Evolutionary conservation across 2,113 vertebrate species (phyloP).

Genomic region (Sylvietta virens): DNA sequence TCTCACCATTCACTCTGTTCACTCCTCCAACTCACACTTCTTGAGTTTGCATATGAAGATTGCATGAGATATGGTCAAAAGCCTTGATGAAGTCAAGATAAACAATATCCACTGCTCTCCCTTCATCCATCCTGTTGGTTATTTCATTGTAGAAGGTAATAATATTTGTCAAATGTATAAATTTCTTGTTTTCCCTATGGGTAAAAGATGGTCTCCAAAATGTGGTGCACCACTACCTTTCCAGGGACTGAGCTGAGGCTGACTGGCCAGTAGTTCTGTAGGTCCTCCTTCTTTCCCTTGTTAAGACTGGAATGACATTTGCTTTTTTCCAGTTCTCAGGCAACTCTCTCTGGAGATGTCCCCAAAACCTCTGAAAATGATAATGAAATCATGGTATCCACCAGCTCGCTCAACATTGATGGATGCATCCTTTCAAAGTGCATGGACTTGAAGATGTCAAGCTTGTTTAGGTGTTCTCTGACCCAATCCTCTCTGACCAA

Average conservation of each 20-base stretch:
- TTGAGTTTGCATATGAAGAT: not conserved
- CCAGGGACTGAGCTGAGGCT: not conserved
- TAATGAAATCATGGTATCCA: too few relatives aligned
- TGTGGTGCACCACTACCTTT: too few relatives aligned
- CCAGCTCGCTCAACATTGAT: not conserved
- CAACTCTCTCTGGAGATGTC: not conserved
- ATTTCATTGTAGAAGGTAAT: too few relatives aligned
- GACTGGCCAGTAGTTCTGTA: fast-evolving
- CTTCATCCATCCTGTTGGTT: not conserved
- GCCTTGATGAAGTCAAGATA: too few relatives aligned
- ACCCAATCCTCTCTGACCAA: not conserved
- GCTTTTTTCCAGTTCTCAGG: not conserved
- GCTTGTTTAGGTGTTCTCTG: not conserved
- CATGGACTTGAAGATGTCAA: not conserved
- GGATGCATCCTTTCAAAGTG: too few relatives aligned
- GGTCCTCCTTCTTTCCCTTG: not conserved
- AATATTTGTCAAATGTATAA: not conserved
- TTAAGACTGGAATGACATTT: not conserved
- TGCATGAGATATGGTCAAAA: not conserved
- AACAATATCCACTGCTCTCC: not conserved
- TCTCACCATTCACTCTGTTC: not conserved
- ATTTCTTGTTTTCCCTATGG: not conserved
- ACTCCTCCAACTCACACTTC: not conserved
- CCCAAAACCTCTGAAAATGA: not conserved
- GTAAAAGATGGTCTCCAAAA: not conserved